Evolutionary conservation across 2,888 invertebrate species (phyloP), one percentile per base, ranked within the genome.

Genomic region (Dryocosmus kuriphilus): DNA sequence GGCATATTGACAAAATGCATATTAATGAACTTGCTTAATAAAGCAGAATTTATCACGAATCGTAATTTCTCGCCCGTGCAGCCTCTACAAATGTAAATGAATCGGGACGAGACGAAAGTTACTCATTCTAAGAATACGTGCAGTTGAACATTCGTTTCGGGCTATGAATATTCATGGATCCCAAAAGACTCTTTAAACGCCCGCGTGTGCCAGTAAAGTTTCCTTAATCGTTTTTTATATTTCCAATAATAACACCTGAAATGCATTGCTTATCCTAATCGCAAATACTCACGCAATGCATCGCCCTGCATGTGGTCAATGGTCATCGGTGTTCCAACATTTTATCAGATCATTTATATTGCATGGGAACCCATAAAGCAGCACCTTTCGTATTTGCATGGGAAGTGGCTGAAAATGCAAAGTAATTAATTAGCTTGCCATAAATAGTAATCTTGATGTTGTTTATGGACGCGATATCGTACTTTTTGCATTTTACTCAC

Each of bases 261-360:
- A 51, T 30, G 51, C 71, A 27, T 71, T 51, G 30, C 74, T 75
- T 83, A 82, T 79, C 81, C 67, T 51, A 82, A 86, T 83, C 82
- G 82, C 84, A 84, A 83, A 84, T 71, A n/a, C 46, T 51, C 71
- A 62, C 32, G 73, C 46, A 22, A 19, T 74, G 80, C n/a, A 78
- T 80, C 80, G 82, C 81, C 71, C 76, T 74, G 77, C 81, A 79
- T 81, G 80, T 65, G 79, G 82, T 81, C 83, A 57, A 80, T 65
- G 79, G 82, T 81, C 83, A 57, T 75, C 80, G 82, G 75, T 79
- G 83, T 85, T 89, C 87, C 84, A 86, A 85, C 84, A 83, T 87
- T 88, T 90, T 89, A 90, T 90, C 89, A 88, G 88, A 88, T 89
- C 88, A 86, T 89, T 89, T 89, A 88, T 89, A 87, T 86, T 86